Percentiles rank a stretch among this genome's conserved stretches.
These are phyloP conservation scores for Datnioides undecimradiatus DNA, from an alignment of 2,113 vertebrate genomes.

Conservation along the genomic window DNA sequence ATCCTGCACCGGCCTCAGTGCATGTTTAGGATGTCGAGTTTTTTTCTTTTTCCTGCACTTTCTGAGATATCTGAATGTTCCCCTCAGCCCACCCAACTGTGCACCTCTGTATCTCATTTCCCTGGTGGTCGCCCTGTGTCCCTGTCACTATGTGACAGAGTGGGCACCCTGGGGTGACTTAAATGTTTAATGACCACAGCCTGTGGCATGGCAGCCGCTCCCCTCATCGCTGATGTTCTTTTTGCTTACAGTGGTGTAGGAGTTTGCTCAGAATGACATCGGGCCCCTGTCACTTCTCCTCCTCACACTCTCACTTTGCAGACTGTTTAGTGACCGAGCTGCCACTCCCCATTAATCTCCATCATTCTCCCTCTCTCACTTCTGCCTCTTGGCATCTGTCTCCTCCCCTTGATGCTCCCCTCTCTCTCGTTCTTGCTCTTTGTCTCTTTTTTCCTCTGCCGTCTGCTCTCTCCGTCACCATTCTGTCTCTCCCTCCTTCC, in stretches of 20 bases:
- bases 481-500: conserved; percentile 24
- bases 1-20: neutral
- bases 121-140: conserved; percentile 31
- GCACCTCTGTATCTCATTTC: conserved; percentile 49
- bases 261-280: conserved; percentile 71
- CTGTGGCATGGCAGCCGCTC: conserved; percentile 42
- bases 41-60: conserved; percentile 9
- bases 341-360: conserved; percentile 78
- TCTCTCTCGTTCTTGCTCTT: conserved; percentile 1
- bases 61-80: conserved; percentile 16
- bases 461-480: conserved; percentile 46
- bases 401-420: conserved; percentile 22
- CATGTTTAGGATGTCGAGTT: neutral
- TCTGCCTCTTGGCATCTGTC: conserved; percentile 62
- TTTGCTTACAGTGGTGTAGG: conserved; percentile 72
- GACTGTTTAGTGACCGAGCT: conserved; percentile 66
- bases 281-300: conserved; percentile 72
- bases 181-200: conserved; percentile 75
- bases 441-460: conserved; percentile 7
- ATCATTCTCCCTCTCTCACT: conserved; percentile 70
- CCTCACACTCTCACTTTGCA: conserved; percentile 53
- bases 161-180: conserved; percentile 56
- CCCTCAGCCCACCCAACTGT: conserved; percentile 10
- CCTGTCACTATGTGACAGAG: conserved; percentile 51
- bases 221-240: conserved; percentile 63